Evolutionary conservation across 2,888 invertebrate genomes (phyloP).

Genomic region (Torymus tubicola): DNA sequence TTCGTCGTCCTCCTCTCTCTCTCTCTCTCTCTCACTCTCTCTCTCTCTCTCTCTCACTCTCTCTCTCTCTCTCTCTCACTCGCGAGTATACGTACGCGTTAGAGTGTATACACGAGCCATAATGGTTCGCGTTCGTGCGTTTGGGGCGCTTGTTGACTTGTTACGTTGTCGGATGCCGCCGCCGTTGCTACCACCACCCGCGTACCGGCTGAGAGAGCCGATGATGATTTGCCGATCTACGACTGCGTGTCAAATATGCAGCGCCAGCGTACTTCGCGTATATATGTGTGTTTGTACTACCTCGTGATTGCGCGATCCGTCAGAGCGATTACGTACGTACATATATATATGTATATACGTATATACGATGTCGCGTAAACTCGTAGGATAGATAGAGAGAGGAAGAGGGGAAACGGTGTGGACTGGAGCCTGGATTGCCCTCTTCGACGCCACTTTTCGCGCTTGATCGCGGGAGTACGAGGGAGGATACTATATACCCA

Average conservation of each 20-base stretch:
- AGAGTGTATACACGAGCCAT: constrained; percentile 66
- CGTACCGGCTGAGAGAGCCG: constrained; percentile 57
- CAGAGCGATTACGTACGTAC: constrained; percentile 43
- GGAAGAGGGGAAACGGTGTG: too few species aligned
- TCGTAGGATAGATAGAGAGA: not conserved
- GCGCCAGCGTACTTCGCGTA: constrained; percentile 29
- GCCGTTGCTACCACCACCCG: constrained; percentile 55
- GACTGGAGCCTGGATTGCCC: not conserved
- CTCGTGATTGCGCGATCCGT: constrained; percentile 62
- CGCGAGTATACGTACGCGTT: constrained; percentile 61
- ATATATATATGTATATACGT: too few species aligned
- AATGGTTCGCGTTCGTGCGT: constrained; percentile 23
- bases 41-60: constrained; percentile 55
- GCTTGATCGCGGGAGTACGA: not conserved
- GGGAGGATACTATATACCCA: not conserved
- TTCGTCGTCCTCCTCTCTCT: too few species aligned
- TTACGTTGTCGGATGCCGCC: constrained; percentile 74
- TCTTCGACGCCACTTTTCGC: constrained; percentile 30
- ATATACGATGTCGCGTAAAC: not conserved
- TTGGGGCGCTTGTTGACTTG: constrained; percentile 71
- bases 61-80: constrained; percentile 53
- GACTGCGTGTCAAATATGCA: constrained; percentile 69
- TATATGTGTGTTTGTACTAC: too few species aligned
- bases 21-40: constrained; percentile 55
- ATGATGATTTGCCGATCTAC: constrained; percentile 74